Conservation (phyloP, 2,113 vertebrate genomes). For the Spheniscus mendiculus region DNA sequence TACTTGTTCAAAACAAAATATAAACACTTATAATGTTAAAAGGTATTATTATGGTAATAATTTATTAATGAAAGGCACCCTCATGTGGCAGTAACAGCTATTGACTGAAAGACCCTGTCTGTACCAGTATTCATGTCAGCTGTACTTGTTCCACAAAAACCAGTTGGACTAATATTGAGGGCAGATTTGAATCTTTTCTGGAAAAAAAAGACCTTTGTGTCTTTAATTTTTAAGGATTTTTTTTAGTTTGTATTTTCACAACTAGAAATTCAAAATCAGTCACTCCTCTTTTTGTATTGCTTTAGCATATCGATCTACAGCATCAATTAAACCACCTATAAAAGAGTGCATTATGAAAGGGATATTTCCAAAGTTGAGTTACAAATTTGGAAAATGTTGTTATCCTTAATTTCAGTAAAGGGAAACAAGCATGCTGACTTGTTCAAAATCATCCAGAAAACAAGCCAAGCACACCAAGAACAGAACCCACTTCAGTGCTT, state of each 20-base stretch:
- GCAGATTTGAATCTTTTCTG: background rate
- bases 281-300: background rate
- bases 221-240: background rate
- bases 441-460: background rate
- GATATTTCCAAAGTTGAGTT: background rate
- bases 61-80: background rate
- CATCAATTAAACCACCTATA: background rate
- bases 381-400: background rate
- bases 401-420: background rate
- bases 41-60: background rate
- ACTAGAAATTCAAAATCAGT: background rate
- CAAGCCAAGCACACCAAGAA: background rate
- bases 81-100: background rate
- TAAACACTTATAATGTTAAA: background rate
- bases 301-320: background rate
- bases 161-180: background rate
- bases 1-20: background rate
- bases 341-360: background rate
- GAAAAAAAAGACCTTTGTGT: fast-evolving
- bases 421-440: background rate
- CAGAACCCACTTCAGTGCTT: fast-evolving
- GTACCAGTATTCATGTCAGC: background rate
- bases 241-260: background rate
- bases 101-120: background rate
- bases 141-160: background rate